phyloP scores from a whole-genome alignment of 2,113 vertebrate species.

The Limanda limanda region DNA sequence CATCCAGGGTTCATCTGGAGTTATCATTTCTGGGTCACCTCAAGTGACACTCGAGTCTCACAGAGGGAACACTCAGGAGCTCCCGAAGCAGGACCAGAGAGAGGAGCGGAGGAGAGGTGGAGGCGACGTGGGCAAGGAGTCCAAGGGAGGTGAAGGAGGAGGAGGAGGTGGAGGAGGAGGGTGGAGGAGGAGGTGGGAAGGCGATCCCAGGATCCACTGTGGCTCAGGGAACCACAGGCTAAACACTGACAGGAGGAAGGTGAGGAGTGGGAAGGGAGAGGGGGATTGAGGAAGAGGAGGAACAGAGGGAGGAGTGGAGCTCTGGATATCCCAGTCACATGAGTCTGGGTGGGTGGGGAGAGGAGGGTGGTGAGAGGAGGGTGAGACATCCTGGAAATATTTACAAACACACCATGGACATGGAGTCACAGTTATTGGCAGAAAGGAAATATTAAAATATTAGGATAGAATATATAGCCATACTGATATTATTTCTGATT shows the following conservation, averaged over 20 bases:
- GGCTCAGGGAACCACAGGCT: constrained; percentile 68
- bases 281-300: constrained; percentile 33
- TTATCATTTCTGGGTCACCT: constrained; percentile 80
- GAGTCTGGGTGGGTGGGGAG: constrained; percentile 44
- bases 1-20: constrained; percentile 76
- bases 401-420: constrained; percentile 72
- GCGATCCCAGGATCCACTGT: constrained; percentile 68
- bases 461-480: background rate
- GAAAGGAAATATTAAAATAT: constrained; percentile 27
- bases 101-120: constrained; percentile 25
- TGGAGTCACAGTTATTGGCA: constrained; percentile 38
- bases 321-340: constrained; percentile 64
- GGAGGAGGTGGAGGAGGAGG: constrained; percentile 28
- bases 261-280: constrained; percentile 49
- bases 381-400: constrained; percentile 72
- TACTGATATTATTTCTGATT: background rate
- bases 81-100: constrained; percentile 56
- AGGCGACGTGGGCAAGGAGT: background rate
- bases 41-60: constrained; percentile 66
- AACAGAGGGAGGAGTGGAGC: constrained; percentile 68
- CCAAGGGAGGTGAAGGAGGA: background rate
- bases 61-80: constrained; percentile 59
- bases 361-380: constrained; percentile 47
- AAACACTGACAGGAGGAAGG: constrained; percentile 73
- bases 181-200: constrained; percentile 39